Evolutionary conservation across 2,797 vertebrate genomes (phyloP).

Genomic region (Erithacus rubecula): DNA sequence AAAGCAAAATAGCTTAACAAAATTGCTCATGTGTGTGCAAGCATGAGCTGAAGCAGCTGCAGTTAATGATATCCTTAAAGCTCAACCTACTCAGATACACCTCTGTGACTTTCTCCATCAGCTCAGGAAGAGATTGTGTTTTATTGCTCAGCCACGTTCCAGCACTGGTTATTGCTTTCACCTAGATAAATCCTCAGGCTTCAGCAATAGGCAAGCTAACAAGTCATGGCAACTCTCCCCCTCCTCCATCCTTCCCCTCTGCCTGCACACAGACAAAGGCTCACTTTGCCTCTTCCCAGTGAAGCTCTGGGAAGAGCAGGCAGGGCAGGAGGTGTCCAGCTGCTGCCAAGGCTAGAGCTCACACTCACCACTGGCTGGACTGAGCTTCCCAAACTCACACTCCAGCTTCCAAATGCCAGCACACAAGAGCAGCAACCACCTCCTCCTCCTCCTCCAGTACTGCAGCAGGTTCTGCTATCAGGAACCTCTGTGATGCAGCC

Average conservation of each 20-base stretch:
- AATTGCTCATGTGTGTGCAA: not conserved
- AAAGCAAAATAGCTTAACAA: not conserved
- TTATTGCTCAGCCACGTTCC: not conserved
- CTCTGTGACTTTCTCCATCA: not conserved
- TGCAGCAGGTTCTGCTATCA: not conserved
- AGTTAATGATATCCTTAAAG: not conserved
- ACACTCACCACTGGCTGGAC: rapidly evolving
- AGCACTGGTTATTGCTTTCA: not conserved
- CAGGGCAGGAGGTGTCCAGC: not conserved
- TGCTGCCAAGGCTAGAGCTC: not conserved
- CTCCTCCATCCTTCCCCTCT: not conserved
- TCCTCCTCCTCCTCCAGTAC: not conserved
- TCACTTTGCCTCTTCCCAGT: not conserved
- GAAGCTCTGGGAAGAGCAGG: not conserved
- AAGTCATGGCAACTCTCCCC: not conserved
- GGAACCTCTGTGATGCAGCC: not conserved
- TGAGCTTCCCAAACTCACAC: not conserved
- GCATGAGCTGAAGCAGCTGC: not conserved
- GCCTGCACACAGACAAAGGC: not conserved
- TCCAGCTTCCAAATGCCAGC: not conserved
- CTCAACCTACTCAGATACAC: not conserved
- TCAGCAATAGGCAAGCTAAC: not conserved
- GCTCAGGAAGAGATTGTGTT: not conserved
- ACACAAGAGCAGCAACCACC: not conserved
- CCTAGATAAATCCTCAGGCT: not conserved